phyloP scores from a whole-genome alignment of 2,888 invertebrate species.

The Beris chalybata region DNA sequence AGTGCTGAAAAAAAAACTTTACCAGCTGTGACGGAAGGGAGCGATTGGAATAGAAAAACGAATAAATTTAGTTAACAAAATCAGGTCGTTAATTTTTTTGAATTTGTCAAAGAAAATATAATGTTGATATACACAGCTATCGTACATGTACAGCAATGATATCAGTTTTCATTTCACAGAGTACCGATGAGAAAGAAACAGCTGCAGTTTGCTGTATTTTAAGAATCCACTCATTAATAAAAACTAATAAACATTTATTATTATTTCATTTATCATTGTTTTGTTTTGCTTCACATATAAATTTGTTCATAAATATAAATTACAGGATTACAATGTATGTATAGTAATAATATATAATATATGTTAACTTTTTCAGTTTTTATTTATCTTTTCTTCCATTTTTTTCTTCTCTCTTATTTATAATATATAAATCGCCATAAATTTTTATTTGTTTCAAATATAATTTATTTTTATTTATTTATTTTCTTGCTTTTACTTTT shows the following conservation, averaged over 20 bases:
- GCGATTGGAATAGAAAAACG: no score
- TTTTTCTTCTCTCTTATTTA: conserved; percentile 2
- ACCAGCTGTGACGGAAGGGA: no score
- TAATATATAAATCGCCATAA: not conserved
- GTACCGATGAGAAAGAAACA: no score
- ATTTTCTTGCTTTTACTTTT: conserved; percentile 3
- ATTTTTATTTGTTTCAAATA: conserved; percentile 6
- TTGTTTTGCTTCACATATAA: conserved; percentile 40
- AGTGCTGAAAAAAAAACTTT: no score
- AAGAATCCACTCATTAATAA: conserved; percentile 18
- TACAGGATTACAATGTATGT: conserved; percentile 43
- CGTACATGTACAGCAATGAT: no score
- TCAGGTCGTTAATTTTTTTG: no score
- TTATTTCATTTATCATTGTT: conserved; percentile 26
- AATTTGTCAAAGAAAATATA: no score
- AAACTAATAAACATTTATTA: conserved; percentile 33
- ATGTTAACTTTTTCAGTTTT: conserved; percentile 44
- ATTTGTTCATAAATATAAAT: conserved; percentile 44
- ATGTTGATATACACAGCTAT: no score
- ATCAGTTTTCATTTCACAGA: no score
- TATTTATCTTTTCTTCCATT: conserved; percentile 11
- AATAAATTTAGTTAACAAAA: no score
- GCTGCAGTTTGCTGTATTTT: no score
- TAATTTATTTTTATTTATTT: conserved; percentile 6
- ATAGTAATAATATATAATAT: conserved; percentile 38